A percentile compares a stretch with the other conserved stretches of the same genome.
These are phyloP conservation scores for Pinctada fucata DNA, from an alignment of 2,888 invertebrate species.

Conservation along the genomic window DNA sequence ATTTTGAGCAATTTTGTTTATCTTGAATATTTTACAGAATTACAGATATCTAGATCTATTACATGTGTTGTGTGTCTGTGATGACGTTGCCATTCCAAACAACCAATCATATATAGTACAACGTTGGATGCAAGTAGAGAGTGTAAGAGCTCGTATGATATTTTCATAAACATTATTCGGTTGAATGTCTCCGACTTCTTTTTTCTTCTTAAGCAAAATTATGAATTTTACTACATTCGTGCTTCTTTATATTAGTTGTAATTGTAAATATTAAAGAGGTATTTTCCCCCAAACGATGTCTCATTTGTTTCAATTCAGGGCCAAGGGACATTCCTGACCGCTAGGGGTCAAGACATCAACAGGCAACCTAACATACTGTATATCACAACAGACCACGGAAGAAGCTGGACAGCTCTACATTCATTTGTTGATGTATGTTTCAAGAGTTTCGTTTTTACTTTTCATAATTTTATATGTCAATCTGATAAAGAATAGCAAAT, in stretches of 20 bases:
- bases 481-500: too few relatives aligned
- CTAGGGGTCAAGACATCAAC: conserved; percentile 75
- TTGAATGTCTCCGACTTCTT: too few relatives aligned
- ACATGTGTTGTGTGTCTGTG: conserved; percentile 76
- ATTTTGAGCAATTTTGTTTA: too few relatives aligned
- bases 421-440: conserved; percentile 75
- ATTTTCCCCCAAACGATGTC: background rate
- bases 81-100: conserved; percentile 76
- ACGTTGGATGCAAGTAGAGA: conserved; percentile 73
- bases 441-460: too few relatives aligned
- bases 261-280: too few relatives aligned
- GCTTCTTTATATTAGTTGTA: too few relatives aligned
- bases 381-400: conserved; percentile 72
- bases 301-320: conserved; percentile 48
- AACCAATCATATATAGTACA: conserved; percentile 76
- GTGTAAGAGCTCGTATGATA: conserved; percentile 53
- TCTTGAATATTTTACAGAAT: conserved; percentile 58
- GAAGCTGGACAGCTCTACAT: conserved; percentile 72
- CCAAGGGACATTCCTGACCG: conserved; percentile 74
- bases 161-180: too few relatives aligned
- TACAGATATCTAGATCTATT: conserved; percentile 74
- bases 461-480: too few relatives aligned
- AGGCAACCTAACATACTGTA: conserved; percentile 75
- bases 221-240: too few relatives aligned
- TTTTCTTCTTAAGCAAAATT: too few relatives aligned